A percentile compares a stretch with the other conserved stretches of the same genome.
Evolutionary conservation across 2,797 vertebrate genomes (phyloP).

Genomic region (Lepus oiostolus): DNA sequence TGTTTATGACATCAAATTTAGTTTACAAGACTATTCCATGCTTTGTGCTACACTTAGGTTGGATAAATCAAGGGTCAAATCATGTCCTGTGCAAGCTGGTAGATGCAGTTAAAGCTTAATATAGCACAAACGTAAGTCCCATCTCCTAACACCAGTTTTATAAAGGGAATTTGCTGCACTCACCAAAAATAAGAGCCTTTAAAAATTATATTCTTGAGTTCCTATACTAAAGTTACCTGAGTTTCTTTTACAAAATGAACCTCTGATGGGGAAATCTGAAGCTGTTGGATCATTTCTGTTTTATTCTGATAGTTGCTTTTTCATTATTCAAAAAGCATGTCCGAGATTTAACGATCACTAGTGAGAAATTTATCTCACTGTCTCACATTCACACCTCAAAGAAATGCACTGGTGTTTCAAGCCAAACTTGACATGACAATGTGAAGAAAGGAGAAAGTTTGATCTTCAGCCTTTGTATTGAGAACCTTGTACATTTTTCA

Average conservation of each 20-base stretch:
- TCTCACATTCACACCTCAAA: neutral
- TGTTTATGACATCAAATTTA: conserved; percentile 53
- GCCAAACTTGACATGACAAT: conserved; percentile 16
- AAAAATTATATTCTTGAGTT: conserved; percentile 54
- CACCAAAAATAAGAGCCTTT: conserved; percentile 51
- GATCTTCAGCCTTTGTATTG: conserved; percentile 20
- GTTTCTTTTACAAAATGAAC: conserved; percentile 49
- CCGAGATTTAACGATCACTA: conserved; percentile 52
- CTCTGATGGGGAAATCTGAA: conserved; percentile 55
- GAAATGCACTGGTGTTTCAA: conserved; percentile 30
- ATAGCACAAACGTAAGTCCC: conserved; percentile 60
- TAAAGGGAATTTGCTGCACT: conserved; percentile 66
- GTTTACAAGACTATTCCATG: neutral
- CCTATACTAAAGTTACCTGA: conserved; percentile 55
- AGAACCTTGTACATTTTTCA: conserved; percentile 29
- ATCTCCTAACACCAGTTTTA: conserved; percentile 69
- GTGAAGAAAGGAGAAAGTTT: conserved; percentile 48
- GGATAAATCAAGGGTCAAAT: conserved; percentile 84
- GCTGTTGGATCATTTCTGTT: conserved; percentile 49
- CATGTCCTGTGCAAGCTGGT: conserved; percentile 76
- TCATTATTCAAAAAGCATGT: conserved; percentile 58
- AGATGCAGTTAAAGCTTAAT: conserved; percentile 73
- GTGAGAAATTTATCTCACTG: conserved; percentile 35
- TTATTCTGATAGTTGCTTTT: conserved; percentile 61
- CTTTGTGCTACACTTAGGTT: conserved; percentile 66